These are phyloP conservation scores for Oscheius sp. DNA, from an alignment of 2,888 invertebrate genomes.

Conservation along the genomic window DNA sequence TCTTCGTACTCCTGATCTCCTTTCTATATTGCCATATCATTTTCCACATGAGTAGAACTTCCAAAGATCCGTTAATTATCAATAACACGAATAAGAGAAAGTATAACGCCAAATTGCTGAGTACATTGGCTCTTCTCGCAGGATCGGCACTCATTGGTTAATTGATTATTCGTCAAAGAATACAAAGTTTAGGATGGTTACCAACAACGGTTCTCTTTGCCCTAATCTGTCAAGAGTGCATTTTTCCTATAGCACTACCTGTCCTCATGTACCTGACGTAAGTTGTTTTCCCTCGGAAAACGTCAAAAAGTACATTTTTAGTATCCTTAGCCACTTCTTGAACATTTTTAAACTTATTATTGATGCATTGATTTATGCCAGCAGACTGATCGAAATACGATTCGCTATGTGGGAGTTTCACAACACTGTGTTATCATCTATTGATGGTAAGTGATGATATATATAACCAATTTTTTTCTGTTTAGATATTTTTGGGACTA, in stretches of 20 bases:
- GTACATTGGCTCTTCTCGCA: conserved; percentile 60
- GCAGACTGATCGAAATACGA: conserved; percentile 78
- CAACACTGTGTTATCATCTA: conserved; percentile 13
- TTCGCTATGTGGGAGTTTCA: conserved; percentile 67
- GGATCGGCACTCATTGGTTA: conserved; percentile 60
- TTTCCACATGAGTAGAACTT: conserved; percentile 56
- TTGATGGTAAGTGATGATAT: background rate
- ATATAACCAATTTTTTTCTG: background rate
- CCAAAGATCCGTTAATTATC: conserved; percentile 51
- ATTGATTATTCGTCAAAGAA: background rate
- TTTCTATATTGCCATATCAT: conserved; percentile 63
- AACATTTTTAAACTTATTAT: conserved; percentile 73
- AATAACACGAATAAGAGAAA: conserved; percentile 48
- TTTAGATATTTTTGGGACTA: conserved; percentile 22
- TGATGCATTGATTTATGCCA: conserved; percentile 79
- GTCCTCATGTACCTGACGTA: conserved; percentile 24
- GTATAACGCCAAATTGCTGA: conserved; percentile 57
- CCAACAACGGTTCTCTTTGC: conserved; percentile 54
- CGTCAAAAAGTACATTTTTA: background rate
- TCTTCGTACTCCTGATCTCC: conserved; percentile 55
- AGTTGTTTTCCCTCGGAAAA: background rate
- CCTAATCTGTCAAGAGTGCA: conserved; percentile 45
- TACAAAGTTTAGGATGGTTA: conserved; percentile 42
- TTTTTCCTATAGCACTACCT: conserved; percentile 37
- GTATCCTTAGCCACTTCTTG: conserved; percentile 44